Evolutionary conservation across 2,113 vertebrate species (phyloP), one percentile per base, ranked within the genome.

Genomic region (Scophthalmus maximus): DNA sequence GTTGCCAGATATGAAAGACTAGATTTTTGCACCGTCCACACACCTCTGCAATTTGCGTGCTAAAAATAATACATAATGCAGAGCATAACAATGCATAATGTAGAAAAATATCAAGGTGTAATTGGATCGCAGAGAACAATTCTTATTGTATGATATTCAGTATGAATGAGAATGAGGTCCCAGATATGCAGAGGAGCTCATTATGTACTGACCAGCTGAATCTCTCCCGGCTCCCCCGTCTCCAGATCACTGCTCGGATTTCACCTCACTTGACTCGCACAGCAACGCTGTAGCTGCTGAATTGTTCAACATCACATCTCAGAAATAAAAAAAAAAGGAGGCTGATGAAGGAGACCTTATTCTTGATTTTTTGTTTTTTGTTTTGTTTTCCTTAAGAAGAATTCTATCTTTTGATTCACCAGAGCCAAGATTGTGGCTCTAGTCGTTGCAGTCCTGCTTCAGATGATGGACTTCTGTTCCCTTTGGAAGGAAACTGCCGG

Each of bases 131-230:
- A 57, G 60, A 47, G 62, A 74, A 61, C 34, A 47, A n/a, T 17
- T 15, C 23, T 62, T 49, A 5, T 12, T 56, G 29, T 56, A 55
- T 61, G 63, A 81, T 63, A 14, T n/a, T 62, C 2, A 2, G 40
- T 23, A 15, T 56, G 47, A 73, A 77, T 40, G 55, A 56, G 42
- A 76, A 77, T 40, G 59, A 65, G 58, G 66, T 69, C 50, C 0
- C 50, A 64, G 55, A 22, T 51, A 46, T 76, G 51, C 70, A 61
- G 83, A 68, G 59, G 26, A 46, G 71, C 65, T 76, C 67, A 70
- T 81, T 73, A 79, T 46, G 29, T 27, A 20, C 75, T 73, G 68
- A 73, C 73, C 72, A 52, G 50, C 66, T 63, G 60, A 72, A 71
- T 84, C 73, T 9, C 62, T 77, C n/a, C n/a, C 27, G n/a, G 26